Percentiles rank a stretch among this genome's conserved stretches.
phyloP scores from a whole-genome alignment of 2,797 vertebrate genomes.

The Pangasius macronema region DNA sequence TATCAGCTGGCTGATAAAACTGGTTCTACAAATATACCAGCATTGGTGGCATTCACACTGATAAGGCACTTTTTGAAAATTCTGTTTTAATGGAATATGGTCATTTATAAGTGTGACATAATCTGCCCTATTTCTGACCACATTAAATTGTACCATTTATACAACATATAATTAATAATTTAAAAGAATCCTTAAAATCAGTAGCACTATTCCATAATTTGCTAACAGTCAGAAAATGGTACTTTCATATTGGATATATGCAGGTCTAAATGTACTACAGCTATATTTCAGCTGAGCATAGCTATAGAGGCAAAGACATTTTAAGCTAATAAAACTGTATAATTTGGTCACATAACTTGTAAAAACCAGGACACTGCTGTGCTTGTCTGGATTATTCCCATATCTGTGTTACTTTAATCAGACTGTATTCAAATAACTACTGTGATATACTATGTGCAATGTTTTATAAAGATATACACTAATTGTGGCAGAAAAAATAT shows the following conservation, averaged over 20 bases:
- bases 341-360: constrained; percentile 1
- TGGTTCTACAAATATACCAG: background rate
- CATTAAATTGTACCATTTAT: background rate
- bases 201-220: background rate
- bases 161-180: background rate
- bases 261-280: background rate
- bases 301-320: background rate
- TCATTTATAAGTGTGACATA: background rate
- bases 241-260: background rate
- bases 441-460: background rate
- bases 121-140: background rate
- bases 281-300: background rate
- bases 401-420: background rate
- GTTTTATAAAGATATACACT: background rate
- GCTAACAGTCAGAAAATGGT: background rate
- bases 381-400: background rate
- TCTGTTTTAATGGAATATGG: background rate
- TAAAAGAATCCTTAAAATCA: background rate
- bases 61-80: background rate
- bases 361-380: background rate
- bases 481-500: background rate
- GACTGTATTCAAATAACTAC: background rate
- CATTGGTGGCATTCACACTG: background rate
- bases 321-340: background rate
- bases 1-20: background rate